Evolutionary conservation across 1,140 invertebrate genomes (phyloP).

Genomic region (Chelonus insularis): DNA sequence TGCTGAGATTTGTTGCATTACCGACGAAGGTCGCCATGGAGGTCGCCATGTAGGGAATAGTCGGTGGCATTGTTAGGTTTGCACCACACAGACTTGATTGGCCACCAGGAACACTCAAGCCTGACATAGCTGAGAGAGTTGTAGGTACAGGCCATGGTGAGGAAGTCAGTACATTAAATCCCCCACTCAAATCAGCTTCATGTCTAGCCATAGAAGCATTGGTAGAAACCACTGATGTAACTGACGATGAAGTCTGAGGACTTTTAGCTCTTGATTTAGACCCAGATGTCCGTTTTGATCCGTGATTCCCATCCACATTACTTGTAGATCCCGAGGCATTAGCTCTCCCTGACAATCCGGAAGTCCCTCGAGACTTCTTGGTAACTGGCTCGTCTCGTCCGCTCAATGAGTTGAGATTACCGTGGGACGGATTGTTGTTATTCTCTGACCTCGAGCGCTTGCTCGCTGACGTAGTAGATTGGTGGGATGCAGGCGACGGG

Average conservation of each 20-base stretch:
- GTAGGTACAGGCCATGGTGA: constrained; percentile 45
- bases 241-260: constrained; percentile 20
- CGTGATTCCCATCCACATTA: not conserved
- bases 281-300: not conserved
- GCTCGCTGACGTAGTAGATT: constrained; percentile 38
- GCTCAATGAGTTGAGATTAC: constrained; percentile 54
- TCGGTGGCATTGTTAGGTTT: constrained; percentile 43
- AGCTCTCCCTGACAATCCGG: constrained; percentile 18
- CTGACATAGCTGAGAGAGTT: constrained; percentile 45
- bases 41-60: constrained; percentile 55
- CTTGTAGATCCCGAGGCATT: not conserved
- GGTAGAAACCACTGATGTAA: constrained; percentile 5
- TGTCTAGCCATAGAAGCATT: not conserved
- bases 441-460: constrained; percentile 57
- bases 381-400: constrained; percentile 47
- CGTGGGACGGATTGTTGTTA: constrained; percentile 58
- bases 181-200: constrained; percentile 17
- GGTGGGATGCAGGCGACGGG: constrained; percentile 36
- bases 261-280: constrained; percentile 26
- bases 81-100: constrained; percentile 45
- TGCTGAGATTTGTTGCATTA: constrained; percentile 54
- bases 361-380: constrained; percentile 50
- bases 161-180: constrained; percentile 37
- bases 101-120: constrained; percentile 39
- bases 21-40: constrained; percentile 58